Evolutionary conservation across 2,888 invertebrate species (phyloP).

Genomic region (Leptopilina myrica): DNA sequence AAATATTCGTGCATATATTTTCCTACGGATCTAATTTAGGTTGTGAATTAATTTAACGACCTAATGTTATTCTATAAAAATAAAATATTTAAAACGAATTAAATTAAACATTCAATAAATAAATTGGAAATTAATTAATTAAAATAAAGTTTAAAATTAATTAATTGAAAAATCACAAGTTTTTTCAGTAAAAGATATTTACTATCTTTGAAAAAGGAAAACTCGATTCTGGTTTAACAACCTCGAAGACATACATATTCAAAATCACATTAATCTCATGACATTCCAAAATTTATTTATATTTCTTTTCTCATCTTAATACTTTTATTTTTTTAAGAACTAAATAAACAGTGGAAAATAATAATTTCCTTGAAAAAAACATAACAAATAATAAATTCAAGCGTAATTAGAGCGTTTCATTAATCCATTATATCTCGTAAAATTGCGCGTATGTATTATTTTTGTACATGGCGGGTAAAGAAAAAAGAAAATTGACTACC

Average conservation of each 20-base stretch:
- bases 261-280: not conserved
- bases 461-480: slow-evolving; percentile 60
- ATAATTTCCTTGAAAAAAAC: not conserved
- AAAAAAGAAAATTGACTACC: slow-evolving; percentile 44
- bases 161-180: no score
- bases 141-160: no score
- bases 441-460: slow-evolving; percentile 50
- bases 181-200: no score
- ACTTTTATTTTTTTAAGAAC: not conserved
- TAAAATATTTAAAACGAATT: not conserved
- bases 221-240: slow-evolving; percentile 18
- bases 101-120: no score
- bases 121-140: no score
- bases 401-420: slow-evolving; percentile 13
- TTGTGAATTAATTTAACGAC: not conserved
- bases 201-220: no score
- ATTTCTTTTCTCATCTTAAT: slow-evolving; percentile 1
- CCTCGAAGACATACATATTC: not conserved
- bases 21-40: not conserved
- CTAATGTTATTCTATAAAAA: no score
- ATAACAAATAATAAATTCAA: slow-evolving; percentile 6
- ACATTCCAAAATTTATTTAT: slow-evolving; percentile 28
- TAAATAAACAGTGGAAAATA: not conserved
- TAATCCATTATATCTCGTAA: slow-evolving; percentile 5
- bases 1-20: not conserved